Evolutionary conservation across 2,797 vertebrate species (phyloP), one percentile per base, ranked within the genome.

Genomic region (Syngnathus acus): DNA sequence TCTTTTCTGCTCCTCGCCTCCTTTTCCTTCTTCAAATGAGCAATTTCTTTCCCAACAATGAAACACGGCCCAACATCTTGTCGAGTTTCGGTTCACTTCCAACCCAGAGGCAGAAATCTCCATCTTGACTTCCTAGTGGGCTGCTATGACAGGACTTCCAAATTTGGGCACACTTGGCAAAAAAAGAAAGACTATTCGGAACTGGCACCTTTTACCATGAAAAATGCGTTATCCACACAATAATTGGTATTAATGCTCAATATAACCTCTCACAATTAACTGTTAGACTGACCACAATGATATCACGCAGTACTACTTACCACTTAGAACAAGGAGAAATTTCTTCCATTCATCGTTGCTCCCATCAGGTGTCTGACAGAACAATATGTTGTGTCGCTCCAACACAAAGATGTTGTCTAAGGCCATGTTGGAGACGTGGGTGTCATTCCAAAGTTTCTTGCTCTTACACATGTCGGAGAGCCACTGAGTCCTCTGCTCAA

Each of bases 321-420:
- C 97, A 8, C 98, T 98, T 69, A 97, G 91, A 77, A 95, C 97
- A 6, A 99, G 97, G 63, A 99, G 92, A 80, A 99, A 96, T 89
- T 99, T 99, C 90, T 99, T 99, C 97, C 97, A 99, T 63, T 99
- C 96, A 0, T 95, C 98, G 88, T 99, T 98, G 69, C 96, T 95
- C 82, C 98, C 96, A 91, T 99, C 98, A 10, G 97, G 97, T 0
- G 96, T 99, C 89, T 99, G 97, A 88, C 97, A 99, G 88, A 99
- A 99, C 61, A 99, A 87, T 79, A 99, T 95, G 86, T 92, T 95
- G 89, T 97, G 94, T 77, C 95, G 96, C 90, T 99, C 95, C 50
- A 94, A 97, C 72, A 99, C 96, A 70, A 99, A 98, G 85, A 99
- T 97, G 69, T 96, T 93, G 82, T 98, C 95, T 71, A 99, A 91